Conservation (phyloP, 1,140 invertebrate genomes). For the Cephus cinctus region DNA sequence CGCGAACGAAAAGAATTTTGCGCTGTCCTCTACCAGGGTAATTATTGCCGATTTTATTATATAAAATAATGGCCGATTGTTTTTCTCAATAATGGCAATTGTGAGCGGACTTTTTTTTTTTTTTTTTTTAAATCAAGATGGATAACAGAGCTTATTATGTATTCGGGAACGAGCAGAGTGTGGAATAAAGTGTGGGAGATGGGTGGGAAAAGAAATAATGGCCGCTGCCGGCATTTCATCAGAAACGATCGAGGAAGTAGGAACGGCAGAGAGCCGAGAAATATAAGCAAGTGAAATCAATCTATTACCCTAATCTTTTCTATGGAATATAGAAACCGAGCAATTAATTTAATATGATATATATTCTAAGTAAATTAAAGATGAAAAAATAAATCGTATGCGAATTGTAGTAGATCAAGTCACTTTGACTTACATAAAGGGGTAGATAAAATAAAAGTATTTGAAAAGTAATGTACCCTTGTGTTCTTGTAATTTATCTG, state of each 20-base stretch:
- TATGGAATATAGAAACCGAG: constrained; percentile 28
- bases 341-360: constrained; percentile 37
- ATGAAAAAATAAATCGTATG: constrained; percentile 44
- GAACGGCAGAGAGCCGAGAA: no score
- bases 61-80: no score
- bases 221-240: constrained; percentile 30
- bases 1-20: no score
- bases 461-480: constrained; percentile 42
- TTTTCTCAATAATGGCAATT: no score
- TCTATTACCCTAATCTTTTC: constrained; percentile 34
- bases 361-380: constrained; percentile 35
- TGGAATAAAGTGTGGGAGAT: not conserved
- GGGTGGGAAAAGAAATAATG: constrained; percentile 10
- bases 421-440: constrained; percentile 45
- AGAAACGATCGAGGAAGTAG: no score
- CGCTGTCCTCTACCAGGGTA: no score
- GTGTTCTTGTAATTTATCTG: no score
- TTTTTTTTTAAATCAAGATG: no score
- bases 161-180: constrained; percentile 3
- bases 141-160: no score
- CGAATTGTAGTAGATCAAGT: constrained; percentile 49
- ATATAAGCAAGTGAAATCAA: constrained; percentile 20
- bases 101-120: no score
- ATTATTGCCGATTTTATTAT: no score
- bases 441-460: constrained; percentile 50